Evolutionary conservation across 2,113 vertebrate genomes (phyloP).

Genomic region (Corythoichthys intestinalis): DNA sequence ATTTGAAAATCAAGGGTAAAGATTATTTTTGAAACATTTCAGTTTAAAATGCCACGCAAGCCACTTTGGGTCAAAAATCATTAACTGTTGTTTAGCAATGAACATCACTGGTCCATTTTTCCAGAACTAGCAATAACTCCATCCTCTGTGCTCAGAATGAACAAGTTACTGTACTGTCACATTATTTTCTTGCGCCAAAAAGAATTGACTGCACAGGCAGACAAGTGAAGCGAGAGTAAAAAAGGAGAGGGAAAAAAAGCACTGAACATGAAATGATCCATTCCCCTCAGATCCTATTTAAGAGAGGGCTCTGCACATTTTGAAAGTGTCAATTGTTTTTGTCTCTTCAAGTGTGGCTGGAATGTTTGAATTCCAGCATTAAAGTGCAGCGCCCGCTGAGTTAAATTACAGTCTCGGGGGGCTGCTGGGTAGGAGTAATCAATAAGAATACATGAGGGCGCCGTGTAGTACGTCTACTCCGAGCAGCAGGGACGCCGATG

Average conservation of each 20-base stretch:
- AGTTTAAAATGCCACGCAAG: too few species aligned
- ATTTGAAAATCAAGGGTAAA: too few species aligned
- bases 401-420: slow-evolving; percentile 93
- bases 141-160: not conserved
- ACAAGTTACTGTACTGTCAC: slow-evolving; percentile 10
- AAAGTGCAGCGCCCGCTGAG: slow-evolving; percentile 85
- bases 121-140: not conserved
- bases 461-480: slow-evolving; percentile 88
- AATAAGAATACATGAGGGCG: slow-evolving; percentile 90
- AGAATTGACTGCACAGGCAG: slow-evolving; percentile 27
- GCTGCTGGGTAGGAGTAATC: slow-evolving; percentile 90
- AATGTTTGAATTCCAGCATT: slow-evolving; percentile 79
- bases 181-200: slow-evolving; percentile 17
- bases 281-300: slow-evolving; percentile 71
- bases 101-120: not conserved
- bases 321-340: slow-evolving; percentile 77
- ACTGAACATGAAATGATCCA: slow-evolving; percentile 59
- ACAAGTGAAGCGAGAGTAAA: slow-evolving; percentile 14
- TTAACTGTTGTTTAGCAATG: not conserved
- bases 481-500: slow-evolving; percentile 85
- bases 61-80: too few species aligned
- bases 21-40: too few species aligned
- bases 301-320: slow-evolving; percentile 66
- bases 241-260: slow-evolving; percentile 10
- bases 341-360: slow-evolving; percentile 76